phyloP scores from a whole-genome alignment of 1,140 invertebrate genomes.

The Gryllus bimaculatus region DNA sequence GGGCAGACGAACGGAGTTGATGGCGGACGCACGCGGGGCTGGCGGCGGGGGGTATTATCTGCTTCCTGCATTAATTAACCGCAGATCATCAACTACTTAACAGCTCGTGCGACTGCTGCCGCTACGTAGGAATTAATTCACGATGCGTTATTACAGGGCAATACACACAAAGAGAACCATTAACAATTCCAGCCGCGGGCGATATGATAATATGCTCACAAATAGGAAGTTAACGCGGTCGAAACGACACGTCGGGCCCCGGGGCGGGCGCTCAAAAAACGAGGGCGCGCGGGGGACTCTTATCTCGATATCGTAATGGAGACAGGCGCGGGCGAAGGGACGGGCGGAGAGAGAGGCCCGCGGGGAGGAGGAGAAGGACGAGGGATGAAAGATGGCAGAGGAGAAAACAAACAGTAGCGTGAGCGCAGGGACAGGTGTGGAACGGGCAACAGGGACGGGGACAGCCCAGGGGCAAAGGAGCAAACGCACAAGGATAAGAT shows the following conservation, averaged over 20 bases:
- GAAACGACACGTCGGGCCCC: neutral
- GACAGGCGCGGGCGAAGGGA: neutral
- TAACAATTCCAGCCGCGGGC: neutral
- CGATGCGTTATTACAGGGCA: neutral
- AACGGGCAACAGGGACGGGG: no score
- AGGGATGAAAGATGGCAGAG: neutral
- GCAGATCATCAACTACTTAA: neutral
- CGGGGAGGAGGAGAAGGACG: neutral
- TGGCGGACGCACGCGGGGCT: neutral
- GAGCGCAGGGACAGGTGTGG: no score
- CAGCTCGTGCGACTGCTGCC: neutral
- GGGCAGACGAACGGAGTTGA: neutral
- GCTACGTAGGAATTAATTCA: neutral
- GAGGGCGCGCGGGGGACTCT: neutral
- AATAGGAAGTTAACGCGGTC: neutral
- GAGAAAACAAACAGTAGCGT: neutral
- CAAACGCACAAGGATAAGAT: no score
- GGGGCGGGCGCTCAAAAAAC: neutral
- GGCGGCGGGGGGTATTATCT: neutral
- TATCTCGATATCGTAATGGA: neutral
- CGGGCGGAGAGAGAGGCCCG: neutral
- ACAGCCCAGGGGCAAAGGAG: no score
- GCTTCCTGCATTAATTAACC: neutral
- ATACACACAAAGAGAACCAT: slow-evolving; percentile 4
- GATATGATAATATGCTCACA: neutral